Evolutionary conservation across 2,888 invertebrate genomes (phyloP).

Genomic region (Tipula confusa): DNA sequence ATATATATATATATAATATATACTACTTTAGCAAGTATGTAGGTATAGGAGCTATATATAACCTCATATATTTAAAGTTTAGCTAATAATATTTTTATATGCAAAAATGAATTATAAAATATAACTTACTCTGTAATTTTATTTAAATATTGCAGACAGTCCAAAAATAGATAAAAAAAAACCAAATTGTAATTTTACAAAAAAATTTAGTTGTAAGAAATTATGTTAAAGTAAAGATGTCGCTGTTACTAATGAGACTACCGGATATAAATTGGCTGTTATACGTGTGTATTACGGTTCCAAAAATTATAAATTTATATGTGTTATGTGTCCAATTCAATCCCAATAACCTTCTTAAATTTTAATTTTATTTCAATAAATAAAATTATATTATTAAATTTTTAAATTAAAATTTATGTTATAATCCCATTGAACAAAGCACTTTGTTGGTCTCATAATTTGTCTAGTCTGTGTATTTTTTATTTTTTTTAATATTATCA

Average conservation of each 20-base stretch:
- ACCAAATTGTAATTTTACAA: neutral
- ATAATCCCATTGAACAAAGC: constrained; percentile 27
- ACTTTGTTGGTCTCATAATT: constrained; percentile 31
- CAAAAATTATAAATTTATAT: too few species aligned
- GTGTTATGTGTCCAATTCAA: neutral
- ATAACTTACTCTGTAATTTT: constrained; percentile 26
- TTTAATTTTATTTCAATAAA: neutral
- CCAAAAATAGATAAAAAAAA: constrained; percentile 27
- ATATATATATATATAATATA: too few species aligned
- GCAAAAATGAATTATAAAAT: neutral
- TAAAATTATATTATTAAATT: neutral
- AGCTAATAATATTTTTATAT: neutral
- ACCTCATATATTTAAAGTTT: neutral
- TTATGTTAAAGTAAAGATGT: constrained; percentile 21
- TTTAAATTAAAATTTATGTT: constrained; percentile 7
- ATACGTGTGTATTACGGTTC: neutral
- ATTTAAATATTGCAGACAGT: constrained; percentile 30
- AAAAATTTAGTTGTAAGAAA: neutral
- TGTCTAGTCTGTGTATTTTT: neutral
- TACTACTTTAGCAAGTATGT: too few species aligned
- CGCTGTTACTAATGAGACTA: neutral
- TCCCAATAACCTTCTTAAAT: neutral
- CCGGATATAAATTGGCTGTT: constrained; percentile 5
- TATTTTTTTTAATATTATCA: too few species aligned
- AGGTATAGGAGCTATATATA: too few species aligned